Base-by-base conservation (phyloP, 2,113 vertebrate genomes). In the Atlantisia rogersi region DNA sequence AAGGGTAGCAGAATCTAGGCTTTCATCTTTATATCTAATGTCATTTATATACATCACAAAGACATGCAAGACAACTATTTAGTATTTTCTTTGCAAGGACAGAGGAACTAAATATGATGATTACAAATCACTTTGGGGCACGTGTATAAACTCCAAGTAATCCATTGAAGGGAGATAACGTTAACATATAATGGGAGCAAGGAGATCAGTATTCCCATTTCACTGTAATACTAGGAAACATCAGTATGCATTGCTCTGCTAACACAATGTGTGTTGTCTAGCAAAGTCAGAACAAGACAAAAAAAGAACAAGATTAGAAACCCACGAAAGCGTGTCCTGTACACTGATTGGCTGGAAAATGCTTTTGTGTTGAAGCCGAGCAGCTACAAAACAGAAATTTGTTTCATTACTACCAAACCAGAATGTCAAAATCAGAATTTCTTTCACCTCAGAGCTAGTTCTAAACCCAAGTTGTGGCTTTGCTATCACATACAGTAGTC, bases 241-340 rank as follows among this genome's bases (percentile, higher is more conserved):
- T 82, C 95, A 93, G 90, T 95, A 95, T 86, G 91, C 90, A 88
- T 74, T 84, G 81, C 75, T 94, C 62, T 93, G 83, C 73, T 94
- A 95, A 92, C 92, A 90, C 73, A 96, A 78, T 87, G 84, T 67
- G 14, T 0, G 44, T 46, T 97, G 74, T 92, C 97, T 94, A 92
- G 80, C 82, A 95, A 97, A 96, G 95, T 88, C 74, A 81, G 86
- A 88, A 91, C 81, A 92, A 96, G 69, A 89, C n/a, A 86, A 81
- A 90, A 74, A 88, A 62, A 73, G 95, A 91, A 90, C 56, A 85
- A 97, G 60, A 95, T 80, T 95, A 95, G 92, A 97, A 97, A 74
- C 44, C 75, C 86, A 95, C 1, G 0, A 97, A 97, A 97, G 92
- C 77, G 31, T 80, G 79, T 80, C 79, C 89, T 42, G 42, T 65